Base-by-base conservation (phyloP, 2,888 invertebrate species). In the Mechanitis mazaeus region DNA sequence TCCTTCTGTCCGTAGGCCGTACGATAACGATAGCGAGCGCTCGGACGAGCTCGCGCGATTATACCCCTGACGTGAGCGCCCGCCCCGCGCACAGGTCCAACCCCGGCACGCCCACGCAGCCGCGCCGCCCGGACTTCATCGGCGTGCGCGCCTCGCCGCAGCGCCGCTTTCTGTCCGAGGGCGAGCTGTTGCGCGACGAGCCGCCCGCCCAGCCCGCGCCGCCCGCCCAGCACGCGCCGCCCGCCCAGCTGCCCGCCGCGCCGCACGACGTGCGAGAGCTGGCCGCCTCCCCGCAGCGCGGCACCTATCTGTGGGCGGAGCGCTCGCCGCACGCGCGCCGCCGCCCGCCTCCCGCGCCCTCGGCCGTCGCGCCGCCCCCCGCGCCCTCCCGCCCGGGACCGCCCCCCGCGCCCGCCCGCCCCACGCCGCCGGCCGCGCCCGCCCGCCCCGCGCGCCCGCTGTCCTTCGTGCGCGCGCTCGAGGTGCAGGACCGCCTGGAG, bases 51-150 rank as follows among this genome's bases (percentile, higher is more conserved):
- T 87, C 84, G 86, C 88, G 85, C 87, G 89, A 83, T 86, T 89
- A 87, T 76, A 90, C 87, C 89, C 89, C 85, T 90, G 89, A 90
- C 87, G 85, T 80, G 83, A 78, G 81, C 83, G 85, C 82, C 81
- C 77, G 81, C 83, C 85, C 82, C 81, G 84, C 82, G 82, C 91
- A 86, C 93, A 96, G 96, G 93, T 96, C 96, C 74, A 96, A 96
- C 91, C 97, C 96, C 75, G 96, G 96, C 82, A 96, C 96, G 78
- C 97, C 97, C 76, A 96, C 96, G 77, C 95, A 95, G 92, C 95
- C 95, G 74, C 93, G 96, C 78, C 93, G 96, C 72, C 96, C 96
- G 64, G 96, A 96, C 90, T 96, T 96, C 90, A 96, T 96, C 82
- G 94, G 95, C 74, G 95, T 95, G 74, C 89, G 93, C 68, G 91